phyloP scores from a whole-genome alignment of 2,888 invertebrate species.

The Caenorhabditis macrosperma region DNA sequence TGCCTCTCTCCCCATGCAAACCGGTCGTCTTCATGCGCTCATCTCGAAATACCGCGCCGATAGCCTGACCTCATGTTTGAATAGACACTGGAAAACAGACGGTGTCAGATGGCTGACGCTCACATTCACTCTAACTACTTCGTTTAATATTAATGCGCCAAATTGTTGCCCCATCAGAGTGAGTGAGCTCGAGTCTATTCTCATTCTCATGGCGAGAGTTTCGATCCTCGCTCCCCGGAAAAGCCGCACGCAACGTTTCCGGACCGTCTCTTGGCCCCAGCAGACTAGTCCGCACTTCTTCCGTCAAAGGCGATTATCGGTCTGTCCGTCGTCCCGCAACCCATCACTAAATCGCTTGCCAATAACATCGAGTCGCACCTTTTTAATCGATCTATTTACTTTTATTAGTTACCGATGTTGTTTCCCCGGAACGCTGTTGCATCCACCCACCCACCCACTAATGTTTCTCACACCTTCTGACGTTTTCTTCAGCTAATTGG shows the following conservation, averaged over 20 bases:
- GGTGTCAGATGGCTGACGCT: slow-evolving; percentile 48
- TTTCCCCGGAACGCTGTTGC: neutral
- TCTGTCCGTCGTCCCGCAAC: slow-evolving; percentile 14
- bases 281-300: slow-evolving; percentile 17
- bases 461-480: slow-evolving; percentile 22
- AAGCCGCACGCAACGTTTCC: slow-evolving; percentile 5
- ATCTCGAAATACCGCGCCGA: slow-evolving; percentile 8
- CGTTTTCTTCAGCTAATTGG: neutral
- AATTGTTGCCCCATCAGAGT: slow-evolving; percentile 10
- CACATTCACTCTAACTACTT: neutral
- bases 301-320: slow-evolving; percentile 51
- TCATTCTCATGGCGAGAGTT: neutral
- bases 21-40: slow-evolving; percentile 17
- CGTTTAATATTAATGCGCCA: slow-evolving; percentile 39
- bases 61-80: slow-evolving; percentile 18
- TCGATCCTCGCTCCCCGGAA: neutral
- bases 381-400: slow-evolving; percentile 47
- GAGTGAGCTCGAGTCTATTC: neutral
- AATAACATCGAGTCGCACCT: slow-evolving; percentile 40
- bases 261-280: slow-evolving; percentile 18
- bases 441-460: neutral
- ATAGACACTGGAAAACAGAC: slow-evolving; percentile 29
- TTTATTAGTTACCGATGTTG: slow-evolving; percentile 16
- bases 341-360: slow-evolving; percentile 41
- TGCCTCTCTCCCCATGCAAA: slow-evolving; percentile 1